Base-by-base conservation (phyloP, 2,797 vertebrate species). In the Simalia tracyae region DNA sequence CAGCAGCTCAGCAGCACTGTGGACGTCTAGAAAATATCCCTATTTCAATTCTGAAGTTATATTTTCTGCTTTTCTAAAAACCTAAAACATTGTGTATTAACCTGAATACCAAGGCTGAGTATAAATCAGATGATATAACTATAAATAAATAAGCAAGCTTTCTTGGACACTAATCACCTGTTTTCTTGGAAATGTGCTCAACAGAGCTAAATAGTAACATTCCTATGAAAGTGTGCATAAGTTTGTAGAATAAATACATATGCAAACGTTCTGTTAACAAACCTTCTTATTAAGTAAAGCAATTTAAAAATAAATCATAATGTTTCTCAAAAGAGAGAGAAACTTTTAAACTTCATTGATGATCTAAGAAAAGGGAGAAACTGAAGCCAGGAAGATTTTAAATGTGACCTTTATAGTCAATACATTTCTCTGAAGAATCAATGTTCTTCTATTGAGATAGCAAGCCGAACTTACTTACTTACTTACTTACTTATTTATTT, bases 381-480 rank as follows among this genome's bases (percentile, higher is more conserved):
- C 0, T 9, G 42, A 85, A 84, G 76, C 59, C 19, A 81, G 63
- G 9, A 66, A 88, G 59, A 64, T 60, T 60, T 92, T 84, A 88
- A 42, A 84, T 42, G 59, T 88, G 91, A 36, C 76, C 24, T 89
- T 85, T 17, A 31, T 90, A 46, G 46, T 88, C 91, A 57, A 12
- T 56, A 9, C 60, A 28, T 63, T 88, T 81, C 86, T 92, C 19
- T 46, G 17, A 86, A 68, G 63, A 92, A 92, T 90, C 88, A 92
- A 64, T 84, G 84, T 84, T 57, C 85, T 59, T 92, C 31, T 66
- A 86, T 50, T 89, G 19, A 59, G 61, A 60, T 28, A 89, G 50
- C 59, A 89, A 89, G 68, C 14, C 31, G 28, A 84, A 50, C 19
- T 36, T 36, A 36, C 31, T 36, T 36, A 36, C 31, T 36, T 36